Evolutionary conservation across 2,797 vertebrate species (phyloP).

Genomic region (Artibeus jamaicensis): DNA sequence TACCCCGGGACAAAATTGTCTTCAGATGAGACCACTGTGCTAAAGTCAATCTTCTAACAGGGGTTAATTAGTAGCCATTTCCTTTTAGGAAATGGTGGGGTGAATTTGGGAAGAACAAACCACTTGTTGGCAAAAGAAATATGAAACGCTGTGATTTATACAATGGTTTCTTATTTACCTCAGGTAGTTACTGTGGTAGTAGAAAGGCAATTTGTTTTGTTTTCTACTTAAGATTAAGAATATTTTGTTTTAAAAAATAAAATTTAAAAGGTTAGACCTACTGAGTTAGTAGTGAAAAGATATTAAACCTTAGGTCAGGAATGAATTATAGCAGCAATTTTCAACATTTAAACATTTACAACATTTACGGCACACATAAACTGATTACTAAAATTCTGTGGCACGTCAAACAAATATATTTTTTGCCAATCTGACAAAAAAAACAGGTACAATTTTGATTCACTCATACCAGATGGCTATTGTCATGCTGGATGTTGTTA

Average conservation of each 20-base stretch:
- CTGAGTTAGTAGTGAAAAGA: not conserved
- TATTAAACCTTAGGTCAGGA: not conserved
- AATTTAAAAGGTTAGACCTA: not conserved
- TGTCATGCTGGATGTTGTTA: not conserved
- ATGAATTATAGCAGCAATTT: not conserved
- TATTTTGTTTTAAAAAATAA: not conserved
- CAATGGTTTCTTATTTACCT: not conserved
- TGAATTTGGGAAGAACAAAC: not conserved
- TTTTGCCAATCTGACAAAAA: not conserved
- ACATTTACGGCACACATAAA: not conserved
- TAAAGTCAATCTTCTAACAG: not conserved
- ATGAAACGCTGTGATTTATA: not conserved
- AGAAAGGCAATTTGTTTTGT: not conserved
- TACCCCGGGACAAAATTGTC: not conserved
- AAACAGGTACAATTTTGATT: not conserved
- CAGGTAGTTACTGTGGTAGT: not conserved
- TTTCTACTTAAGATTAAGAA: not conserved
- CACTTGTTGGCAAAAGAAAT: not conserved
- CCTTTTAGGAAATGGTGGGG: not conserved
- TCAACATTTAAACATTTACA: no score
- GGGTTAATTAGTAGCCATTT: not conserved
- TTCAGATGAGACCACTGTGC: not conserved
- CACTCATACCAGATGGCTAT: not conserved
- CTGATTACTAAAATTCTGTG: not conserved
- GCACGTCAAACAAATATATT: not conserved